Conservation (phyloP, 2,888 invertebrate genomes). For the Aleiodes alternator region DNA sequence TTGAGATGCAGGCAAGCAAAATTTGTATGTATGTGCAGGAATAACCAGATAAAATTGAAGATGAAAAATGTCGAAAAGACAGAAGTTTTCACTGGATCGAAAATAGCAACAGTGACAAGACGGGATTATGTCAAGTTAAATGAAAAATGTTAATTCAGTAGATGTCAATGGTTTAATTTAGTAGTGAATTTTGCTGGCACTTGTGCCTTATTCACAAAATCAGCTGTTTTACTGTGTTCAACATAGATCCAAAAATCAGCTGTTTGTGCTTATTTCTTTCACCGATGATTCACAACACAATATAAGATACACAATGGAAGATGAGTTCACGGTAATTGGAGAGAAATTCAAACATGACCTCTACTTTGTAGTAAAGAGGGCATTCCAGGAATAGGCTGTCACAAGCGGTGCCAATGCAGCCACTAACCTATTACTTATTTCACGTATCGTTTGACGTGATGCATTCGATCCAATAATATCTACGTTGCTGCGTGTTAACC, state of each 20-base stretch:
- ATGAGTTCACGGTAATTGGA: conserved; percentile 18
- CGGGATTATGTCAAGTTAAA: conserved; percentile 38
- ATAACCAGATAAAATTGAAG: not conserved
- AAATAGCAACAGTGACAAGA: conserved; percentile 60
- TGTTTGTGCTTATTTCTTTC: too few relatives aligned
- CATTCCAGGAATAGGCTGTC: conserved; percentile 75
- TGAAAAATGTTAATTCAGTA: conserved; percentile 49
- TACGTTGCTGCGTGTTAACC: conserved; percentile 57
- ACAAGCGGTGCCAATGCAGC: conserved; percentile 75
- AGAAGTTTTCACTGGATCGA: conserved; percentile 50
- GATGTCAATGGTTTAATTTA: conserved; percentile 67
- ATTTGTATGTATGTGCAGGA: not conserved
- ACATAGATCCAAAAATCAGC: too few relatives aligned
- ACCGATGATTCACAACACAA: not conserved
- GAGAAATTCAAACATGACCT: conserved; percentile 18
- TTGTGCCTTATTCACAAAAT: not conserved
- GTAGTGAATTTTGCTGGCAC: conserved; percentile 46
- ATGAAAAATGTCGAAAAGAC: too few relatives aligned
- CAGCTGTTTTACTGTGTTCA: too few relatives aligned
- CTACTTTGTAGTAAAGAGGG: conserved; percentile 42
- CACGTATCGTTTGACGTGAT: conserved; percentile 76
- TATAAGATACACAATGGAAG: not conserved
- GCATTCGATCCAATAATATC: conserved; percentile 76
- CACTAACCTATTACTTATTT: conserved; percentile 76
- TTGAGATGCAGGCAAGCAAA: conserved; percentile 37